These are phyloP conservation scores for Melanostigma gelatinosum DNA, from an alignment of 2,113 vertebrate species.

Conservation along the genomic window DNA sequence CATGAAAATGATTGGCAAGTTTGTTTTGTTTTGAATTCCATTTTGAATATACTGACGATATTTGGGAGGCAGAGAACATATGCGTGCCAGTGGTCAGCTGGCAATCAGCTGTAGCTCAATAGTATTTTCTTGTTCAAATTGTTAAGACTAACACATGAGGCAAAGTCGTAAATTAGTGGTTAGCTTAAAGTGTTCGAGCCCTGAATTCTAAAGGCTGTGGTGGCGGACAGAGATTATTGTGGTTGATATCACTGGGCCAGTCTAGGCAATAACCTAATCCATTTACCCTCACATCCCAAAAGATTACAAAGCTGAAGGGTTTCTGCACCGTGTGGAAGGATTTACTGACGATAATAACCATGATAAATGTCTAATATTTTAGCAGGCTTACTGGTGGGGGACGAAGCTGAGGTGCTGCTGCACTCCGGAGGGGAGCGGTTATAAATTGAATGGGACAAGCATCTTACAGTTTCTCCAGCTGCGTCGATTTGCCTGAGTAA, in stretches of 20 bases:
- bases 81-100: not conserved
- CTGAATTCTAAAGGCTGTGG: conserved; percentile 40
- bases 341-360: conserved; percentile 75
- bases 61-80: not conserved
- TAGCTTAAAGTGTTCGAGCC: conserved; percentile 18
- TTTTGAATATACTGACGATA: not conserved
- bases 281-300: conserved; percentile 66
- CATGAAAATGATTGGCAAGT: not conserved
- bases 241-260: conserved; percentile 56
- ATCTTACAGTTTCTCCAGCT: conserved; percentile 54
- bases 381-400: conserved; percentile 53
- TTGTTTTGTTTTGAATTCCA: not conserved
- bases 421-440: conserved; percentile 51
- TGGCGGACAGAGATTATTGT: conserved; percentile 72
- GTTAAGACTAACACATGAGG: not conserved
- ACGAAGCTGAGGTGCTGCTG: conserved; percentile 34
- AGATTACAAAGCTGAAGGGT: conserved; percentile 62
- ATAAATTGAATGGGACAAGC: conserved; percentile 70
- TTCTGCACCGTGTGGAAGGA: conserved; percentile 57
- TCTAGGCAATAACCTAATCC: conserved; percentile 72
- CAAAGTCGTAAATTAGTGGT: not conserved
- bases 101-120: not conserved
- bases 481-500: conserved; percentile 53
- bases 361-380: conserved; percentile 76
- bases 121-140: not conserved